These are phyloP conservation scores for Nephrocerus scutellatus DNA, from an alignment of 2,888 invertebrate species.

Conservation along the genomic window DNA sequence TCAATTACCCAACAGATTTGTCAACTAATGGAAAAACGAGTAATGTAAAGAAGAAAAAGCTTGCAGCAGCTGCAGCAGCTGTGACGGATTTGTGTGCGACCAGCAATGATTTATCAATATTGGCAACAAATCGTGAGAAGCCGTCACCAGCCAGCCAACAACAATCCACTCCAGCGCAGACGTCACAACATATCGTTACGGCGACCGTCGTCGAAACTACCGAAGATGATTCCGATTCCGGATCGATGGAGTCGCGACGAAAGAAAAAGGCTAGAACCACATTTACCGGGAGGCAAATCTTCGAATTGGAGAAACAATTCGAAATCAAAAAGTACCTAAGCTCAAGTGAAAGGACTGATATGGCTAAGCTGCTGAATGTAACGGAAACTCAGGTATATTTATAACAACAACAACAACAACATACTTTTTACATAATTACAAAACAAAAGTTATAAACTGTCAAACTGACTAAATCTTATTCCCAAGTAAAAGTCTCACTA, in stretches of 20 bases:
- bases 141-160: too few species aligned
- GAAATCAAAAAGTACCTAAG: conserved; percentile 94
- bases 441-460: too few species aligned
- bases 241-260: conserved; percentile 53
- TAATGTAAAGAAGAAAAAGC: conserved; percentile 42
- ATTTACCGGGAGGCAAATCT: conserved; percentile 92
- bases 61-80: conserved; percentile 17
- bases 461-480: too few species aligned
- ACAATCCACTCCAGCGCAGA: too few species aligned
- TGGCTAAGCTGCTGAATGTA: conserved; percentile 88
- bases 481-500: too few species aligned
- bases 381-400: conserved; percentile 93
- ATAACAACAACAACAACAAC: too few species aligned
- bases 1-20: too few species aligned
- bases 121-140: conserved; percentile 17
- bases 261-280: conserved; percentile 89
- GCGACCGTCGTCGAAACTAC: conserved; percentile 35
- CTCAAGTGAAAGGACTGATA: conserved; percentile 87
- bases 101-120: too few species aligned
- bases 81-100: too few species aligned
- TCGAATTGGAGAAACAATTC: conserved; percentile 93
- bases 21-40: too few species aligned
- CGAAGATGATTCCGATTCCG: conserved; percentile 51
- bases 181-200: background rate
- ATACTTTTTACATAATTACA: too few species aligned